Conservation (phyloP, 2,797 vertebrate genomes). For the Rhabdomys pumilio region DNA sequence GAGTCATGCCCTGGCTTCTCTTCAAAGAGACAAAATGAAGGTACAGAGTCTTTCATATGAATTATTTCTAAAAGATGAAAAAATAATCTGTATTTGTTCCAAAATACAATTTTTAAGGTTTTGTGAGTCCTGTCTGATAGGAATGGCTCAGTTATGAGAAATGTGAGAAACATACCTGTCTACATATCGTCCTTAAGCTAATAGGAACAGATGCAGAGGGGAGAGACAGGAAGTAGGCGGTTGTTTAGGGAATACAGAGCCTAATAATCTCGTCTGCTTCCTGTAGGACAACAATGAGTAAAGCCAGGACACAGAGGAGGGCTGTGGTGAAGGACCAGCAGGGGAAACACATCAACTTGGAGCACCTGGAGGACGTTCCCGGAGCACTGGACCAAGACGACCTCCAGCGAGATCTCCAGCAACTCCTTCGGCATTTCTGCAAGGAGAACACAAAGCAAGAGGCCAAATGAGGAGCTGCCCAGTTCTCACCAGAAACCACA, state of each 20-base stretch:
- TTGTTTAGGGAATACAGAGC: neutral
- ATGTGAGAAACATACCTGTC: neutral
- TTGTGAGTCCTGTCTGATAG: neutral
- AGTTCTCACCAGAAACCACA: slow-evolving; percentile 76
- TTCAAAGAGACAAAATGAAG: neutral
- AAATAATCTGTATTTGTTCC: neutral
- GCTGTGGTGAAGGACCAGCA: slow-evolving; percentile 95
- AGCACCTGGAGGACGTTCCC: slow-evolving; percentile 94
- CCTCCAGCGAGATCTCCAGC: slow-evolving; percentile 95
- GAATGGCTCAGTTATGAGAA: neutral
- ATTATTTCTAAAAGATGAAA: neutral
- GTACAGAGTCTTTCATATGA: neutral
- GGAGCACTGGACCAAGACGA: slow-evolving; percentile 92
- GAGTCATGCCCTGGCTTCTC: neutral
- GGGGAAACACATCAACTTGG: slow-evolving; percentile 93
- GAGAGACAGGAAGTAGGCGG: neutral
- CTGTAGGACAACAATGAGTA: slow-evolving; percentile 95
- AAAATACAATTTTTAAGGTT: neutral
- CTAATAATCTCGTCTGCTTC: slow-evolving; percentile 9
- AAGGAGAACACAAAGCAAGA: slow-evolving; percentile 88
- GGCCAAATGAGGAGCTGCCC: slow-evolving; percentile 88
- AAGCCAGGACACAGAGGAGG: slow-evolving; percentile 95
- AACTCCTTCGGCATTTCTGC: slow-evolving; percentile 95
- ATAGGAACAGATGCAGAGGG: neutral
- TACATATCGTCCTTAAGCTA: too few relatives aligned